These are phyloP conservation scores for Cyanistes caeruleus DNA, from an alignment of 2,113 vertebrate species.

Conservation along the genomic window DNA sequence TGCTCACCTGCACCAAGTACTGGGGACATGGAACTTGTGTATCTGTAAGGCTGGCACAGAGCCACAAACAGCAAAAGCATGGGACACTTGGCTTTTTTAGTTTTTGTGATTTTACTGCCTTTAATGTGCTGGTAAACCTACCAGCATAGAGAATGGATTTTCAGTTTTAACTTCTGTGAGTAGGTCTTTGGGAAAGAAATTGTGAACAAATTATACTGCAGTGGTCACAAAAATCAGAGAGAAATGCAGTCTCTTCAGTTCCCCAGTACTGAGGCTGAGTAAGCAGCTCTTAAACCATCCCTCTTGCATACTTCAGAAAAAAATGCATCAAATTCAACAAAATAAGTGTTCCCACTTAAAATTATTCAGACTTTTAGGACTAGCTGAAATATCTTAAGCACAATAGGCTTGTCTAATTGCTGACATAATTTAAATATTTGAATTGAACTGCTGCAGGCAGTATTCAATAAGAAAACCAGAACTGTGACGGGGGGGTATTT, in stretches of 20 bases:
- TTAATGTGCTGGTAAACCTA: background rate
- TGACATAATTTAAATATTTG: background rate
- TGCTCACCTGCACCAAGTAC: background rate
- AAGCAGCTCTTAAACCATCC: background rate
- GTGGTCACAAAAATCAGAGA: background rate
- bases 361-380: background rate
- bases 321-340: background rate
- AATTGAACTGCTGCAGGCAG: background rate
- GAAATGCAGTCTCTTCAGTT: background rate
- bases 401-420: background rate
- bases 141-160: background rate
- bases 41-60: background rate
- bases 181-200: background rate
- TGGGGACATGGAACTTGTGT: background rate
- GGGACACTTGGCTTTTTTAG: background rate
- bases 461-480: background rate
- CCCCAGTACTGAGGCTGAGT: background rate
- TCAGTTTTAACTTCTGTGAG: background rate
- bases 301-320: background rate
- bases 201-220: fast-evolving
- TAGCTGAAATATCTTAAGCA: background rate
- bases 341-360: background rate
- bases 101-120: background rate
- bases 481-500: background rate
- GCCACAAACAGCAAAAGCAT: background rate